These are phyloP conservation scores for Phalacrocorax pelagicus DNA, from an alignment of 2,113 vertebrate species.

Conservation along the genomic window DNA sequence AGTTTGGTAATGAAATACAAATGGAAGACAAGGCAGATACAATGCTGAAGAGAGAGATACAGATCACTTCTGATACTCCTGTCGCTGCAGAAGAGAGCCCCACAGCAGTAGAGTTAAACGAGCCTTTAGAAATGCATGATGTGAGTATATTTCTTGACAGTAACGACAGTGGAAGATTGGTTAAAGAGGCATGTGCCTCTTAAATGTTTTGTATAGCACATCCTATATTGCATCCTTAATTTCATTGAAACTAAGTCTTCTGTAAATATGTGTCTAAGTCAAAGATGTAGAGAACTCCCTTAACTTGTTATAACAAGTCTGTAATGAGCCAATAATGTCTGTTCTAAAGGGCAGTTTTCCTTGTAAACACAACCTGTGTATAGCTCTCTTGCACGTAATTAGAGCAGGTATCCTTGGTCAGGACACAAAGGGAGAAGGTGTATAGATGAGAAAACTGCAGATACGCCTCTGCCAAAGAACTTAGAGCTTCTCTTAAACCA, in stretches of 20 bases:
- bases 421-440: background rate
- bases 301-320: background rate
- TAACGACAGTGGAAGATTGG: background rate
- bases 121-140: slow-evolving; percentile 5
- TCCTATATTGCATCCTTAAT: background rate
- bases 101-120: background rate
- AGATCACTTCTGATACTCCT: background rate
- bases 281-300: background rate
- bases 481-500: background rate
- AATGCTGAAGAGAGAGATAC: background rate
- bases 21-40: background rate
- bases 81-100: slow-evolving; percentile 1
- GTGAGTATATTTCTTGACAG: slow-evolving; percentile 59
- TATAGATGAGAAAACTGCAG: slow-evolving; percentile 2
- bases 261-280: background rate
- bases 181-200: background rate
- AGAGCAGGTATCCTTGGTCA: background rate
- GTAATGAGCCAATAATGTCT: background rate
- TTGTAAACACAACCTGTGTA: background rate
- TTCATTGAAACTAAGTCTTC: slow-evolving; percentile 33
- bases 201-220: background rate
- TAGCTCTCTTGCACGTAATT: background rate
- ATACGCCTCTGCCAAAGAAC: background rate
- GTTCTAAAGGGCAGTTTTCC: slow-evolving; percentile 8
- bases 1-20: background rate